Percentiles rank a stretch among this genome's conserved stretches.
Evolutionary conservation across 2,888 invertebrate species (phyloP).

Genomic region (Anagyrus pseudococci): DNA sequence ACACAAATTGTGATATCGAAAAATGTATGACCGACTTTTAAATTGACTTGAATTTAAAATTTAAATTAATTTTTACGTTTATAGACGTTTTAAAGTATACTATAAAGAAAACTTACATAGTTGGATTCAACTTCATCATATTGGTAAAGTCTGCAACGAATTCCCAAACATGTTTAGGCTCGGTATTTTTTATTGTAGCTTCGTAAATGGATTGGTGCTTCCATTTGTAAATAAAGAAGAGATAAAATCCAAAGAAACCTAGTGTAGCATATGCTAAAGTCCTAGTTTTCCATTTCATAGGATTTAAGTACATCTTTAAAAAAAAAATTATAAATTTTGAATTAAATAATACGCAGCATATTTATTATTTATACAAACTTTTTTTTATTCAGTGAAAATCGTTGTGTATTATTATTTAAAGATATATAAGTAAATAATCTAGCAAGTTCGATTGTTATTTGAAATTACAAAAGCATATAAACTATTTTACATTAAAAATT

Average conservation of each 20-base stretch:
- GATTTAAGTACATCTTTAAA: constrained; percentile 52
- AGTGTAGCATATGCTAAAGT: constrained; percentile 46
- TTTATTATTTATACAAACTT: not conserved
- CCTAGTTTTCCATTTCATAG: constrained; percentile 57
- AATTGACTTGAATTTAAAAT: not conserved
- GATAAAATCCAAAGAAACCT: constrained; percentile 37
- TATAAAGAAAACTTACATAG: constrained; percentile 69
- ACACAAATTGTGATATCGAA: no score
- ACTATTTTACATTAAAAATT: not conserved
- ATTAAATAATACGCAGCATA: not conserved
- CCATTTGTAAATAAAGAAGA: constrained; percentile 51
- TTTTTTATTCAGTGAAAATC: not conserved
- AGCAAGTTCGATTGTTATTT: no score
- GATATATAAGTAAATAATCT: no score
- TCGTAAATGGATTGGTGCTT: constrained; percentile 53
- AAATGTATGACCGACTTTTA: no score
- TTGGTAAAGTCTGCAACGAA: constrained; percentile 79
- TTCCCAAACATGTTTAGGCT: constrained; percentile 73
- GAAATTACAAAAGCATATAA: not conserved
- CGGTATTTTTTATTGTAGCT: constrained; percentile 64
- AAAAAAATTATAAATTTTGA: constrained; percentile 17
- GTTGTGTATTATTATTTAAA: no score
- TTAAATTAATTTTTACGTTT: constrained; percentile 4
- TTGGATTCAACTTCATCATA: constrained; percentile 74
- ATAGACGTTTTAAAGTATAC: constrained; percentile 6